These are phyloP conservation scores for Zosterops pallidus DNA, from an alignment of 2,113 vertebrate species.

Conservation along the genomic window DNA sequence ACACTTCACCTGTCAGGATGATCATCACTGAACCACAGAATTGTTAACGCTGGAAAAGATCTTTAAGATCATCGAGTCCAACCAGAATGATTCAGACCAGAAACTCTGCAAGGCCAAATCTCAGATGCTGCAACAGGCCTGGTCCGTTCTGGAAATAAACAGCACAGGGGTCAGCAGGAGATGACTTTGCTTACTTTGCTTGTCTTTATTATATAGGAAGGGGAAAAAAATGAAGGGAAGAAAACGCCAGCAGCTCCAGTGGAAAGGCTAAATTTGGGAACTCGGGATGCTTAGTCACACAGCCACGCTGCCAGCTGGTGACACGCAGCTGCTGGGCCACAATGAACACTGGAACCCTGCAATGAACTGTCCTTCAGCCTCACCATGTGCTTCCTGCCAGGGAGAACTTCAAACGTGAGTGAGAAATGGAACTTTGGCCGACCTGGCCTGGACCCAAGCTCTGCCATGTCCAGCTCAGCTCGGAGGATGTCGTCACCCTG, in stretches of 20 bases:
- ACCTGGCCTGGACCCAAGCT: neutral
- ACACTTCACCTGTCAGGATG: neutral
- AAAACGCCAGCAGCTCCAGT: neutral
- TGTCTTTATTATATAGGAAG: neutral
- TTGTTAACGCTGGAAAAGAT: fast-evolving
- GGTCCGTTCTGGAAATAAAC: neutral
- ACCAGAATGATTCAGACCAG: neutral
- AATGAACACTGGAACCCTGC: neutral
- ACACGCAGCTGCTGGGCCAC: slow-evolving; percentile 51
- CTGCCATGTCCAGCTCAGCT: neutral
- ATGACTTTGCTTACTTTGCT: slow-evolving; percentile 1
- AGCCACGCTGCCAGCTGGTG: slow-evolving; percentile 36
- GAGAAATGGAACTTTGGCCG: neutral
- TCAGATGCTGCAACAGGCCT: neutral
- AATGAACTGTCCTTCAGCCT: slow-evolving; percentile 47
- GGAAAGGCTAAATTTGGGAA: slow-evolving; percentile 46
- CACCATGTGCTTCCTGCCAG: neutral
- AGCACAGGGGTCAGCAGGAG: neutral
- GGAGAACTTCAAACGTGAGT: neutral
- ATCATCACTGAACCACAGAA: neutral
- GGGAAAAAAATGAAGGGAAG: neutral
- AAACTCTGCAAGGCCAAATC: neutral
- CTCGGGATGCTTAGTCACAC: slow-evolving; percentile 56
- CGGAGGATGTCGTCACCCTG: fast-evolving
- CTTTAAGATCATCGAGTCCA: neutral